These are phyloP conservation scores for Catamblyrhynchus diadema DNA, from an alignment of 2,797 vertebrate species.

Conservation along the genomic window DNA sequence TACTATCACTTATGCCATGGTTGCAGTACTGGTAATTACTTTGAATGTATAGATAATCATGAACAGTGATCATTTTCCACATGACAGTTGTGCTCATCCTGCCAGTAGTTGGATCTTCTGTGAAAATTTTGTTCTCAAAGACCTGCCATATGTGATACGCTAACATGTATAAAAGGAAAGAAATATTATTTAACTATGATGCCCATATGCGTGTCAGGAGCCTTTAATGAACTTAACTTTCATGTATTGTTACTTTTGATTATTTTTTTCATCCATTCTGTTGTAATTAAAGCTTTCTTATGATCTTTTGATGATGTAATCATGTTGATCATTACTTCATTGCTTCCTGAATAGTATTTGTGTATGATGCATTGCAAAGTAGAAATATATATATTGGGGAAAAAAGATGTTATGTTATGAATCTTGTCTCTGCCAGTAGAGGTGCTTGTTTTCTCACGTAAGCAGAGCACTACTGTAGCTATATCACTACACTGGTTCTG, in stretches of 20 bases:
- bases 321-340: not conserved
- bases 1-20: fast-evolving
- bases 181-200: not conserved
- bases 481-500: not conserved
- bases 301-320: not conserved
- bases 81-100: not conserved
- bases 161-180: not conserved
- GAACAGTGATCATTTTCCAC: not conserved
- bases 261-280: not conserved
- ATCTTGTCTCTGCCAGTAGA: not conserved
- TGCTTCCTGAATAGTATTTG: not conserved
- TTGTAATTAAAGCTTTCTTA: not conserved
- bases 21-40: not conserved
- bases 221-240: not conserved
- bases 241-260: not conserved
- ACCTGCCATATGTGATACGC: not conserved
- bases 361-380: not conserved
- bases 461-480: not conserved
- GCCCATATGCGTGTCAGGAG: fast-evolving
- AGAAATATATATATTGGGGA: not conserved
- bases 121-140: not conserved
- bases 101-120: not conserved
- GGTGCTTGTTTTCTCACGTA: not conserved
- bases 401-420: not conserved
- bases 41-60: not conserved